Base-by-base conservation (phyloP, 2,797 vertebrate species). In the Megaceryle alcyon region DNA sequence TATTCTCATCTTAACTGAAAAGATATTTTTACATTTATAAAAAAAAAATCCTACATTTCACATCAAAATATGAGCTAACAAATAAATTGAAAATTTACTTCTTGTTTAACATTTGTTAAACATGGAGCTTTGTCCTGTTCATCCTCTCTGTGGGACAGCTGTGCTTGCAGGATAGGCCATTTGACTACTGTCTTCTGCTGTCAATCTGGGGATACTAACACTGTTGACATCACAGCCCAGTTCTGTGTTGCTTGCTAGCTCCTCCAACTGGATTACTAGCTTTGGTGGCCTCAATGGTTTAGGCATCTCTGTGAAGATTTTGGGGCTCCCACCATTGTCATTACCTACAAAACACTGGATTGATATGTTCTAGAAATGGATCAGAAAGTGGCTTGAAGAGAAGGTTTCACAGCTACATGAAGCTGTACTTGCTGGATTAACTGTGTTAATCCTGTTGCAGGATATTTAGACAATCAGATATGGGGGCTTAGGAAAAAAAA, bases 401-500 rank as follows among this genome's bases (percentile, higher is more conserved):
- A 37, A 46, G 11, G 15, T 72, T 94, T 73, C 48, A 61, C 26
- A 35, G 53, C 53, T 60, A 29, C 17, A 12, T 35, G 57, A 65
- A 85, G 49, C 57, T 53, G 11, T 61, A 33, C 28, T 90, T 90
- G 10, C 39, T 78, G 46, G 44, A 13, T 49, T 49, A 49, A 49
- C 48, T 49, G 48, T 49, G 8, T 59, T 81, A 78, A 69, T 86
- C 31, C 41, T 54, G 37, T 54, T 75, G 44, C 37, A 75, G 53
- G 31, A n/a, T 60, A 57, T 68, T 94, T 89, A 71, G 72, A 25
- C 20, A 35, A 25, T 46, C 26, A 63, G 46, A 33, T 60, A 63
- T 0, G 0, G 12, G 8, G 3, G 15, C 10, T 61, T 71, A 57
- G 71, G 6, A 5, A 3, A 33, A 1, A 1, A 26, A 29, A 71